A percentile compares a stretch with the other conserved stretches of the same genome.
phyloP scores from a whole-genome alignment of 2,113 vertebrate genomes.

The Plecturocebus donacophilus region DNA sequence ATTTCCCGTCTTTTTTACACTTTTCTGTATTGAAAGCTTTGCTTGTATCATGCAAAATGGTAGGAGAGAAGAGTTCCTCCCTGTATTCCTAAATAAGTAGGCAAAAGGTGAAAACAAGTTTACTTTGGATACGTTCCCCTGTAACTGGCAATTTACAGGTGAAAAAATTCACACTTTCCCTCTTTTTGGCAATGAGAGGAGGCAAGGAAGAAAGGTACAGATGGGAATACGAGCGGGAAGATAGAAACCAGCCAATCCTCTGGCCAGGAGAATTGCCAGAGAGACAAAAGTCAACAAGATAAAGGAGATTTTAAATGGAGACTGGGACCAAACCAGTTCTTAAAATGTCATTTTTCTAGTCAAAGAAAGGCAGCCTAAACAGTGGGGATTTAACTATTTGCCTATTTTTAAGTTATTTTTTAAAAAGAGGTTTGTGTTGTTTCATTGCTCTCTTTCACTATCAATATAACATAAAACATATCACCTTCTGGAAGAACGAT shows the following conservation, averaged over 20 bases:
- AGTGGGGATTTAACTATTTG: background rate
- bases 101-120: background rate
- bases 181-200: background rate
- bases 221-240: background rate
- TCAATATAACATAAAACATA: background rate
- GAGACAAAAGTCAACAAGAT: background rate
- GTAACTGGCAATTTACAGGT: background rate
- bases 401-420: background rate
- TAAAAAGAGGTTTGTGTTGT: background rate
- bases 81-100: background rate
- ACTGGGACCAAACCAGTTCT: background rate
- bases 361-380: background rate
- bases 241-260: background rate
- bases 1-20: background rate
- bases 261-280: background rate
- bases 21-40: background rate
- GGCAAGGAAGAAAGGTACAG: background rate
- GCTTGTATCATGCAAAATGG: background rate
- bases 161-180: background rate
- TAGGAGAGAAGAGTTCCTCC: background rate
- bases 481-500: background rate
- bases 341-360: constrained; percentile 13
- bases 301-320: background rate
- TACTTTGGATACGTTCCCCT: background rate
- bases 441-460: background rate